Percentiles rank a stretch among this genome's conserved stretches.
These are phyloP conservation scores for Formicarius rufipectus DNA, from an alignment of 2,113 vertebrate genomes.

Conservation along the genomic window DNA sequence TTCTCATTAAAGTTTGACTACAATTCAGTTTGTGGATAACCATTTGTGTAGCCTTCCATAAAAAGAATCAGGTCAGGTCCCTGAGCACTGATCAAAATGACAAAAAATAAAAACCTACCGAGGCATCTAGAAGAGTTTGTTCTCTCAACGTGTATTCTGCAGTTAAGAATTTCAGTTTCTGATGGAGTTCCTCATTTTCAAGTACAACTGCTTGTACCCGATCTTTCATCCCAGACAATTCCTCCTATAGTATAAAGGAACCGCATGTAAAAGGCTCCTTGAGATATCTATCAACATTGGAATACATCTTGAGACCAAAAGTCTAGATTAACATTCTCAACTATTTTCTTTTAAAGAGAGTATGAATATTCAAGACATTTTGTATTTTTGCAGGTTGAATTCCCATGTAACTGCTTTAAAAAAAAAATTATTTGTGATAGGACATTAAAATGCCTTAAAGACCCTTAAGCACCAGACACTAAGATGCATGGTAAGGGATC, in stretches of 20 bases:
- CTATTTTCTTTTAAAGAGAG: background rate
- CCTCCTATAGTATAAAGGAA: conserved; percentile 79
- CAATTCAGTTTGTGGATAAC: background rate
- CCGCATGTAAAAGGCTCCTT: background rate
- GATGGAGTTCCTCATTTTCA: conserved; percentile 87
- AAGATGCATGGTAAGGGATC: background rate
- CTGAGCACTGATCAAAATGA: background rate
- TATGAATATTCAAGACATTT: background rate
- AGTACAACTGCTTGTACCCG: conserved; percentile 79
- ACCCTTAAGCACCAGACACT: background rate
- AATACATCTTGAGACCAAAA: background rate
- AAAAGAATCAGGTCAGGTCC: background rate
- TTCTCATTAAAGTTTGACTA: background rate
- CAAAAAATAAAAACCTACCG: conserved; percentile 63
- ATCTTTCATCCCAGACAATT: conserved; percentile 85
- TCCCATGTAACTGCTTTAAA: background rate
- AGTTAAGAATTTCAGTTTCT: conserved; percentile 77
- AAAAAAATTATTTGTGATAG: background rate
- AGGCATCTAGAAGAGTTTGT: conserved; percentile 73
- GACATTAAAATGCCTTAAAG: background rate
- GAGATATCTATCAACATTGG: background rate
- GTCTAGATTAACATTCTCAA: background rate
- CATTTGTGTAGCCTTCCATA: background rate
- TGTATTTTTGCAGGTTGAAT: background rate
- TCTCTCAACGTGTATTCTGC: conserved; percentile 75